phyloP scores from a whole-genome alignment of 2,113 vertebrate species.

The Nematolebias whitei region DNA sequence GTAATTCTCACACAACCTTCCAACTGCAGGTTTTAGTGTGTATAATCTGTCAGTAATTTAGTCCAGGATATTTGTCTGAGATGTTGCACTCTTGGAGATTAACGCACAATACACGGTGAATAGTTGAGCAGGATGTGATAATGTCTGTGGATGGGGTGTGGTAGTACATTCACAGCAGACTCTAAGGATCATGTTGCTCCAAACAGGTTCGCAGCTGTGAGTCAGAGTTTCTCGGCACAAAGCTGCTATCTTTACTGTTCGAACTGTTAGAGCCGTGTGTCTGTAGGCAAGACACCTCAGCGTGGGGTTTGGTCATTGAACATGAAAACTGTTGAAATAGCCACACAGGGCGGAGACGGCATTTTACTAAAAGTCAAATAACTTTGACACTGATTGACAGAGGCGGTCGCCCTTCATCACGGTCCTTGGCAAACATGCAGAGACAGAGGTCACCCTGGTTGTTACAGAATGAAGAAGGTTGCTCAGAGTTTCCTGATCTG shows the following conservation, averaged over 20 bases:
- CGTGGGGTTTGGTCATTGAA: not conserved
- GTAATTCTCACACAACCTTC: not conserved
- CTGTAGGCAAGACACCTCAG: not conserved
- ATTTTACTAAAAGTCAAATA: constrained; percentile 2
- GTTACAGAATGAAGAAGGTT: not conserved
- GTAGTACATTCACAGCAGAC: constrained; percentile 33
- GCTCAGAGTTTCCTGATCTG: not conserved
- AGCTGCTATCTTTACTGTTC: constrained; percentile 13
- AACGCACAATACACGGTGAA: constrained; percentile 5
- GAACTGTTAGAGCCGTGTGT: not conserved
- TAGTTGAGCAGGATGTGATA: constrained; percentile 39
- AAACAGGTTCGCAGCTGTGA: constrained; percentile 44
- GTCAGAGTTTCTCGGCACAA: constrained; percentile 38
- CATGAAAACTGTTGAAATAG: not conserved
- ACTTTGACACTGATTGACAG: constrained; percentile 24
- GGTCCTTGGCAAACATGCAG: not conserved
- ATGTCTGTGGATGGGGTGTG: constrained; percentile 53
- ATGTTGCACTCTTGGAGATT: constrained; percentile 7
- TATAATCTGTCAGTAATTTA: constrained; percentile 3
- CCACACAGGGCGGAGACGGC: not conserved
- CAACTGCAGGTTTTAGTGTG: not conserved
- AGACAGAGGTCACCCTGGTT: not conserved
- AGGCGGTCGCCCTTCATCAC: not conserved
- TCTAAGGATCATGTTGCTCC: constrained; percentile 11
- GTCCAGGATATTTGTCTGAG: not conserved